Conservation (phyloP, 1,140 invertebrate species). For the Ganaspis sp. region DNA sequence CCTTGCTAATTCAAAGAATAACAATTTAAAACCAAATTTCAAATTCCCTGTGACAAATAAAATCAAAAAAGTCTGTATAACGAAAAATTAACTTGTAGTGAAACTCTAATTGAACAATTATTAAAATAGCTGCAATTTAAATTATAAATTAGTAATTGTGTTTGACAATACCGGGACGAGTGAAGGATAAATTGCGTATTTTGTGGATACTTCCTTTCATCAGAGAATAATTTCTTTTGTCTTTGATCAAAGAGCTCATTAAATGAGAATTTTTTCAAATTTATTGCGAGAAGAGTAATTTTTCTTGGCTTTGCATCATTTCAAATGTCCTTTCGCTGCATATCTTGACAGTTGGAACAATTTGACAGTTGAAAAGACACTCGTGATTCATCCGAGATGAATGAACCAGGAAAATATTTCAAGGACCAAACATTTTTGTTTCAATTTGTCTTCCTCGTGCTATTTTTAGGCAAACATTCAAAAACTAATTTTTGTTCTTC, state of each 20-base stretch:
- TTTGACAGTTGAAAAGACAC: neutral
- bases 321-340: neutral
- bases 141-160: neutral
- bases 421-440: neutral
- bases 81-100: too few relatives aligned
- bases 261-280: neutral
- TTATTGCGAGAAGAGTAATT: neutral
- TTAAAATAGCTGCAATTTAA: neutral
- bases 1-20: neutral
- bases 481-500: too few relatives aligned
- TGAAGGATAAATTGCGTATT: conserved; percentile 12
- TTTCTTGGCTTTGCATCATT: neutral
- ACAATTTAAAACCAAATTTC: neutral
- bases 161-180: neutral
- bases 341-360: neutral
- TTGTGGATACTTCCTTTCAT: neutral
- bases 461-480: neutral
- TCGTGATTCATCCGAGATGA: conserved; percentile 10
- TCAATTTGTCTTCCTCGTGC: neutral
- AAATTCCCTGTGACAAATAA: neutral
- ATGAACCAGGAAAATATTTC: neutral
- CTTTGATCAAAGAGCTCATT: neutral
- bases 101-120: too few relatives aligned
- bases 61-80: neutral
- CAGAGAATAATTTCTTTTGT: neutral